A percentile compares a stretch with the other conserved stretches of the same genome.
Evolutionary conservation across 1,140 invertebrate species (phyloP).

Genomic region (Trichonephila clavata): DNA sequence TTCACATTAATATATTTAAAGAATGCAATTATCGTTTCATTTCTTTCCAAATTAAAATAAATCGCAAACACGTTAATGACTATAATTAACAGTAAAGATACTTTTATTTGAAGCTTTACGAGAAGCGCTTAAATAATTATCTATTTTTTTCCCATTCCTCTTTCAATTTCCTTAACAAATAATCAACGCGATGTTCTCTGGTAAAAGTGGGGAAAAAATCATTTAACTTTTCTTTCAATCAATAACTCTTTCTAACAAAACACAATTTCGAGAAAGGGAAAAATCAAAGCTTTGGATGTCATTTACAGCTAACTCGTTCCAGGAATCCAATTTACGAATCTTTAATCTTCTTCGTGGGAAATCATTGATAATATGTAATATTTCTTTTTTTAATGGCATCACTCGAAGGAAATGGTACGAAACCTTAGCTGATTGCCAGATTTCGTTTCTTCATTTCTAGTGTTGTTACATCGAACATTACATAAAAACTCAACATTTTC

Average conservation of each 20-base stretch:
- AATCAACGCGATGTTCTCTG: slow-evolving; percentile 30
- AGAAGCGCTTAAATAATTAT: slow-evolving; percentile 69
- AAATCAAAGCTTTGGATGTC: slow-evolving; percentile 72
- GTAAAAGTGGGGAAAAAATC: slow-evolving; percentile 53
- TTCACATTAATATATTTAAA: slow-evolving; percentile 46
- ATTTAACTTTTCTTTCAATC: slow-evolving; percentile 62
- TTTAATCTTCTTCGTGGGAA: slow-evolving; percentile 64
- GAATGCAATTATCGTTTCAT: slow-evolving; percentile 74
- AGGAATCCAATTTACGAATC: slow-evolving; percentile 71
- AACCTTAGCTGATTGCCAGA: slow-evolving; percentile 73
- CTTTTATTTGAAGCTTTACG: slow-evolving; percentile 49
- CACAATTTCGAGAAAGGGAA: slow-evolving; percentile 53
- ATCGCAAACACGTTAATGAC: slow-evolving; percentile 74
- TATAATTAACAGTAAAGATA: slow-evolving; percentile 74
- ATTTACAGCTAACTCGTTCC: slow-evolving; percentile 67
- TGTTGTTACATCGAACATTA: slow-evolving; percentile 52
- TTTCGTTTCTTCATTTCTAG: slow-evolving; percentile 75
- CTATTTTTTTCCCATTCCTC: slow-evolving; percentile 47
- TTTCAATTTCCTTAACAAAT: slow-evolving; percentile 73
- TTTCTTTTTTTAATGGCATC: slow-evolving; percentile 63
- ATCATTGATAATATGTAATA: slow-evolving; percentile 76
- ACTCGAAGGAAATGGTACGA: slow-evolving; percentile 20
- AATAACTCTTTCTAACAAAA: slow-evolving; percentile 63
- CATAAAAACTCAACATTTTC: slow-evolving; percentile 49
- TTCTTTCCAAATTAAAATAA: slow-evolving; percentile 76